Conservation (phyloP, 2,888 invertebrate species). For the Lymantria dispar region DNA sequence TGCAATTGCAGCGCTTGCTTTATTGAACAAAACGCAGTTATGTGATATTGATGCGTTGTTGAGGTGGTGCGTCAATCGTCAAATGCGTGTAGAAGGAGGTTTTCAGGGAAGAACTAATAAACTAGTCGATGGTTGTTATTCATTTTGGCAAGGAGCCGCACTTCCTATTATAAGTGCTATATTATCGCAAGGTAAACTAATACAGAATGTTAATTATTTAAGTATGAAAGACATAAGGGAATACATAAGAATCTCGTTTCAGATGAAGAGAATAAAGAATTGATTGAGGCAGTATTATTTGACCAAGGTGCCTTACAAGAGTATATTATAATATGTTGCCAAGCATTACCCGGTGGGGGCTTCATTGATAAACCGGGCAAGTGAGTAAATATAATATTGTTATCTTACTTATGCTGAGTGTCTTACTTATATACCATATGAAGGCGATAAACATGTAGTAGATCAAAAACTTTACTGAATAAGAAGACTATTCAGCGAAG, state of each 20-base stretch:
- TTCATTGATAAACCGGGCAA: constrained; percentile 98
- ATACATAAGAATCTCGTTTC: constrained; percentile 6
- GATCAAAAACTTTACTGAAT: too few species aligned
- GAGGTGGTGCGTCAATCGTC: constrained; percentile 94
- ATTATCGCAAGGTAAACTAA: constrained; percentile 75
- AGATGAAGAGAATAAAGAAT: constrained; percentile 68
- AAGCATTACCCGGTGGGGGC: constrained; percentile 90
- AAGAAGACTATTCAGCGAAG: not conserved
- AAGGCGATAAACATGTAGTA: too few species aligned
- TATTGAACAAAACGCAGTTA: constrained; percentile 89
- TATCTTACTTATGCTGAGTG: not conserved
- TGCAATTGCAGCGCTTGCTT: constrained; percentile 93
- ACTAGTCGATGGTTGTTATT: constrained; percentile 98
- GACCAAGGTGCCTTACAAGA: constrained; percentile 95
- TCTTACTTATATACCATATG: too few species aligned
- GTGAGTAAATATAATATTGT: constrained; percentile 74
- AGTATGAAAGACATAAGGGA: not conserved
- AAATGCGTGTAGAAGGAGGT: constrained; percentile 97
- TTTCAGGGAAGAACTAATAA: constrained; percentile 99
- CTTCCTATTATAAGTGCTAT: constrained; percentile 93
- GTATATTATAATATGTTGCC: constrained; percentile 96
- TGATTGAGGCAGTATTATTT: constrained; percentile 86
- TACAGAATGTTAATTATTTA: not conserved
- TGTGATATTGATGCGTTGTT: constrained; percentile 90
- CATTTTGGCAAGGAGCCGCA: constrained; percentile 98